Base-by-base conservation (phyloP, 2,888 invertebrate genomes). In the Congeria kusceri region DNA sequence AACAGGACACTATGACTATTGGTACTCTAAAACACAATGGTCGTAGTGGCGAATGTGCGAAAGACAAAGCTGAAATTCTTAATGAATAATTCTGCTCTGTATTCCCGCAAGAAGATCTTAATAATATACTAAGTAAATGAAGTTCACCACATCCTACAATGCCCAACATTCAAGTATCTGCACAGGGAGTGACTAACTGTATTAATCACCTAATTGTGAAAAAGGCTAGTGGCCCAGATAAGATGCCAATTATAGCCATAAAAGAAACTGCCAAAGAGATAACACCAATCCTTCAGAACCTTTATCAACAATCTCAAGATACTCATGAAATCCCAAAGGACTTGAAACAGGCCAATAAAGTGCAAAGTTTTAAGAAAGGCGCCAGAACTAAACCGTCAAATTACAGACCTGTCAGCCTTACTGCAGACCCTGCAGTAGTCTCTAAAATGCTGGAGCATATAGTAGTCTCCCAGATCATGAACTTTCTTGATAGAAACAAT, bases 371-470 rank as follows among this genome's bases (percentile, higher is more conserved):
- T 46, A 72, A 72, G 23, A 70, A 72, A 64, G 71, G 71, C 11
- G 71, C 56, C 64, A 63, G 47, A 64, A 64, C 57, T 3, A 64
- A 68, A 68, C 77, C 65, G 15, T 32, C 67, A 23, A 75, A 75
- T 25, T 68, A 71, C 44, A n/a, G 75, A 20, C 79, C 66, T 27
- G 70, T 70, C 0, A 70, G 58, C 59, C 39, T 15, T 11, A 32
- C 32, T 23, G 27, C 62, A 3, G 53, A 63, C 1, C 18, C 32
- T 23, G 27, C 62, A 3, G 53, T 66, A 3, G 53, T 57, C 18
- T 76, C 68, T 18, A 76, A 80, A 53, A 64, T 80, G 56, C 46
- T 80, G 11, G 69, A 69, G 49, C 77, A 71, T 32, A 80, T 80
- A 0, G 66, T 80, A 7, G 73, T 74, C 47, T 66, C 74, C 7